Conservation (phyloP, 2,113 vertebrate species). For the Poecilia latipinna region DNA sequence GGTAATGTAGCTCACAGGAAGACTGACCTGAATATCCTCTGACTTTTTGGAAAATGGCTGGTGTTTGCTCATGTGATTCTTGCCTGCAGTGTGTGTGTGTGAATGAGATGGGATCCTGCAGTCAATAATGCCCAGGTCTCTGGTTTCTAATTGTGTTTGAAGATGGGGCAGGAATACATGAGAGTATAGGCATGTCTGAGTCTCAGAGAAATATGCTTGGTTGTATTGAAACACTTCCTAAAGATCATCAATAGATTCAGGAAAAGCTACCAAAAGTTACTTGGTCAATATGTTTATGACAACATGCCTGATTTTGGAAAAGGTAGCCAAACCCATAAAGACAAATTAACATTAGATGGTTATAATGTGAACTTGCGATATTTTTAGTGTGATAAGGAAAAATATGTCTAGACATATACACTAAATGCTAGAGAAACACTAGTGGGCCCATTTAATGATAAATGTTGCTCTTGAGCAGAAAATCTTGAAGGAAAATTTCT, state of each 20-base stretch:
- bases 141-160: conserved; percentile 8
- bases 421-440: no score
- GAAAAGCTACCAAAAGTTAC: neutral
- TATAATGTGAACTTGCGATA: neutral
- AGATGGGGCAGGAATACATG: neutral
- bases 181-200: neutral
- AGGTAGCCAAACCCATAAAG: neutral
- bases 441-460: neutral
- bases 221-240: neutral
- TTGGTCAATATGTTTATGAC: neutral
- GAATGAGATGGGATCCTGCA: neutral
- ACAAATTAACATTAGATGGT: neutral
- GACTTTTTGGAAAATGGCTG: conserved; percentile 37
- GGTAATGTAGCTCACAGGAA: neutral
- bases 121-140: conserved; percentile 19
- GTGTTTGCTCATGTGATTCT: conserved; percentile 18
- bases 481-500: neutral
- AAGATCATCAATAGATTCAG: neutral
- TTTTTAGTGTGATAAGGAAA: neutral
- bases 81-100: conserved; percentile 14
- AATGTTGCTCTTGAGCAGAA: neutral
- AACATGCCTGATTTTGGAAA: neutral
- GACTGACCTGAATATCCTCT: conserved; percentile 10
- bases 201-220: neutral
- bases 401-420: neutral